Evolutionary conservation across 64 coral and sea anemone species (phyloP), one percentile per base, ranked within the genome.

Genomic region (Dendronephthya gigantea): DNA sequence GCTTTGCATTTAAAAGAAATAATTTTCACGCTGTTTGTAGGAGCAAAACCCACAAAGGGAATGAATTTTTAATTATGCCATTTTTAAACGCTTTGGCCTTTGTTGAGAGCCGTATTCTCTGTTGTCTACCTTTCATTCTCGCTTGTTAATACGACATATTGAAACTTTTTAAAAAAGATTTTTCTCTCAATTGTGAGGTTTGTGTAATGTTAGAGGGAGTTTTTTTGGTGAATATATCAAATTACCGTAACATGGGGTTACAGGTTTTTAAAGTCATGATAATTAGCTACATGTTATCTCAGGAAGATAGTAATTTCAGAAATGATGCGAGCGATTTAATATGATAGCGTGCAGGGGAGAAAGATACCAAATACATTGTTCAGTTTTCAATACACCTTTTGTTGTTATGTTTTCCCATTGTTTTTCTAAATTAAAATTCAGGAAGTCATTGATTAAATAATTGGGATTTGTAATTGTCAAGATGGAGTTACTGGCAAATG

Each of bases 381-480:
- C 25, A 27, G 25, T 62, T 5, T 5, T 62, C 4, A 62, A 62
- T 62, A 62, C 17, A 17, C 1, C 25, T 62, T 19, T 62, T 13
- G 55, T 62, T 62, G 55, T 62, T n/a, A 62, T 62, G 19, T 62
- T 62, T 62, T n/a, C 12, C 41, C 41, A 45, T 45, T 45, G 41
- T 45, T 45, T 4, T 45, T 62, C 25, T 62, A 62, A n/a, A 27
- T 62, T 62, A n/a, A 5, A 62, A 62, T 62, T 62, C 55, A 62
- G 55, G 55, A 62, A 62, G 55, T 62, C 55, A 62, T 62, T 62
- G 55, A 62, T 62, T 62, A 62, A 62, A 62, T 62, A 62, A 62
- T 62, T 52, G 23, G 50, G 50, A n/a, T 52, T 52, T 62, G 25
- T 27, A 62, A 62, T 62, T n/a, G 55, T 62, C 25, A 27, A 23